Percentiles rank a stretch among this genome's conserved stretches.
Conservation (phyloP, 2,888 invertebrate species). For the Dorcus hopei region DNA sequence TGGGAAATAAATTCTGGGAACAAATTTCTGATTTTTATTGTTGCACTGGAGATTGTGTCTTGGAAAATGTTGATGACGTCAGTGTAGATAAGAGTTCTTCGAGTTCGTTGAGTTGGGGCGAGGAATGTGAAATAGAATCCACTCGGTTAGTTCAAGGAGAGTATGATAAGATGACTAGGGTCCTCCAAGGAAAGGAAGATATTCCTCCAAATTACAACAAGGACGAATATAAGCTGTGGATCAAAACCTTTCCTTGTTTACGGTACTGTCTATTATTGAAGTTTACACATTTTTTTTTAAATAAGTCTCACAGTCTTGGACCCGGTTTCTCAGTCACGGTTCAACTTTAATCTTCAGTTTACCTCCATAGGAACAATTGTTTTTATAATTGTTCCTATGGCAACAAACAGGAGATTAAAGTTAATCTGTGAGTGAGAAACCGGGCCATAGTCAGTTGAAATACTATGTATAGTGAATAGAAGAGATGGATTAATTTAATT, state of each 20-base stretch:
- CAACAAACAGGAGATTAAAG: too few relatives aligned
- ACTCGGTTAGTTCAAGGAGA: conserved; percentile 54
- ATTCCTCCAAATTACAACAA: conserved; percentile 52
- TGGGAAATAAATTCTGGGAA: neutral
- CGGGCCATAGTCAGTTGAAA: too few relatives aligned
- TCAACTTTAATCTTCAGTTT: too few relatives aligned
- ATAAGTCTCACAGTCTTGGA: too few relatives aligned
- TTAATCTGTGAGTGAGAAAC: too few relatives aligned
- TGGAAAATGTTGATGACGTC: conserved; percentile 4
- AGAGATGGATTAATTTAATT: neutral
- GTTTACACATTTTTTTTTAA: neutral
- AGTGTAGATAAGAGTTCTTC: conserved; percentile 36
- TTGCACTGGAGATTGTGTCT: neutral
- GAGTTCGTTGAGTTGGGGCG: conserved; percentile 52
- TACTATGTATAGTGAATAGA: neutral
- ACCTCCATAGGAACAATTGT: too few relatives aligned
- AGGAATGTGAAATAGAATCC: conserved; percentile 54
- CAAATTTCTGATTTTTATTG: neutral
- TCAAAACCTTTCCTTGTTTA: conserved; percentile 56
- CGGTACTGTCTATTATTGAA: conserved; percentile 43
- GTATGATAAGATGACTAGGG: conserved; percentile 57
- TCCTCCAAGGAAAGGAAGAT: conserved; percentile 55
- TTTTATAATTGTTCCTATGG: too few relatives aligned
- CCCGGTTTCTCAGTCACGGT: too few relatives aligned
- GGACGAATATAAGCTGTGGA: conserved; percentile 61